Percentiles rank a stretch among this genome's conserved stretches.
Conservation (phyloP, 2,797 vertebrate species). For the Adelosebastes latens region DNA sequence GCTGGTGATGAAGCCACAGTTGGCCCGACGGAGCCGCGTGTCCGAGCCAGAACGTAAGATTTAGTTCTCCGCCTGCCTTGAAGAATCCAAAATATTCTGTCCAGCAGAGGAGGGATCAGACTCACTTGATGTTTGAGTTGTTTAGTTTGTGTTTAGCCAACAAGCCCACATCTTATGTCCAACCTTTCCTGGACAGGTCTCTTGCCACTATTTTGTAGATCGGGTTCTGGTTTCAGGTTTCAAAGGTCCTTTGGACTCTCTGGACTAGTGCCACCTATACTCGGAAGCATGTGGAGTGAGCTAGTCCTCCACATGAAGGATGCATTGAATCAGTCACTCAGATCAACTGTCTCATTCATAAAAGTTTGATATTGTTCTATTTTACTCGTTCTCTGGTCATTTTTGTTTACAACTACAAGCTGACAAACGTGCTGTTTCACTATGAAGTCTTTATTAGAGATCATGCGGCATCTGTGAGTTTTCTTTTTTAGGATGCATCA, state of each 20-base stretch:
- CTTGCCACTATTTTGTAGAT: conserved; percentile 33
- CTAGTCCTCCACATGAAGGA: neutral
- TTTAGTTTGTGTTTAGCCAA: conserved; percentile 42
- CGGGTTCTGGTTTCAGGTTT: conserved; percentile 36
- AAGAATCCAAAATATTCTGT: conserved; percentile 41
- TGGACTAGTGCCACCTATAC: neutral
- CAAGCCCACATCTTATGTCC: conserved; percentile 13
- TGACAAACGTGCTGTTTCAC: neutral
- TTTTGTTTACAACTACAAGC: neutral
- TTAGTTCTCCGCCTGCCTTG: conserved; percentile 30
- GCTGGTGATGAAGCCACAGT: conserved; percentile 34
- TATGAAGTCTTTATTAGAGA: neutral
- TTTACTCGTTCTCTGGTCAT: neutral
- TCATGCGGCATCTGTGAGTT: neutral
- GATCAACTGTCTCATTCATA: neutral
- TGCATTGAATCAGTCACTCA: neutral
- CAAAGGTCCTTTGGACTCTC: conserved; percentile 4
- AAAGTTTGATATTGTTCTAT: neutral
- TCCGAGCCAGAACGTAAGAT: conserved; percentile 42
- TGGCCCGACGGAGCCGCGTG: conserved; percentile 8
- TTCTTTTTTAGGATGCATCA: neutral
- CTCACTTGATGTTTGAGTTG: conserved; percentile 7
- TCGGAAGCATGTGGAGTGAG: conserved; percentile 4
- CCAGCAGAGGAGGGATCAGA: conserved; percentile 19
- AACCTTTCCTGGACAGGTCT: conserved; percentile 15